Evolutionary conservation across 1,140 invertebrate genomes (phyloP), one percentile per base, ranked within the genome.

Genomic region (Drosophila parabipectinata): DNA sequence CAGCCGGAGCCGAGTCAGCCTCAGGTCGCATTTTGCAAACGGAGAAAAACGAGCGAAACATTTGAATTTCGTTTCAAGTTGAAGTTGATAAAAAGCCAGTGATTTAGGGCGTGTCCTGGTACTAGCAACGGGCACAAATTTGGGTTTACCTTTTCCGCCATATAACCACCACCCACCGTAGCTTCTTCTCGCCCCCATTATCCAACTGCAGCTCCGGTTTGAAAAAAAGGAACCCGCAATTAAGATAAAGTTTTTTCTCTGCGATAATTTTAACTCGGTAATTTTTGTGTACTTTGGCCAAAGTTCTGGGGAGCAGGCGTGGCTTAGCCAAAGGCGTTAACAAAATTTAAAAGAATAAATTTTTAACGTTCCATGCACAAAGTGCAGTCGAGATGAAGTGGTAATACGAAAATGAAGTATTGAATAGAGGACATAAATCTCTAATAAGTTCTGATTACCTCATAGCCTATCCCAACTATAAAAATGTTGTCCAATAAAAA

Each of bases 51-150:
- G 63, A 85, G 63, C 51, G 78, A 59, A 72, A 59, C 82, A 88
- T 88, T 88, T 88, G 79, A 88, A 88, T 88, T 88, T 79, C 68
- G 67, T 67, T 87, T 79, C 83, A 83, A 79, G 79, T 79, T 88
- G 61, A 88, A 88, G 83, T 83, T 88, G 83, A 88, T 88, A 87
- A 87, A 87, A 87, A 79, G 72, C 56, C 71, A 69, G 83, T 79
- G 83, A 87, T 88, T 87, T 83, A 79, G 76, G 67, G 67, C 71
- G 67, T 79, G 56, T 76, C 41, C 75, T 72, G 47, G 55, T 63
- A 58, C 52, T 52, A 72, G 47, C 39, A 41, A 66, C 78, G 74
- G 57, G 63, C 79, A 73, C 57, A 73, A 62, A 73, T 73, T 73
- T 73, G 68, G 62, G 73, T 59, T 69, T 66, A 71, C 67, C 69